Percentiles rank a stretch among this genome's conserved stretches.
Evolutionary conservation across 2,113 vertebrate species (phyloP).

Genomic region (Lycocorax pyrrhopterus): DNA sequence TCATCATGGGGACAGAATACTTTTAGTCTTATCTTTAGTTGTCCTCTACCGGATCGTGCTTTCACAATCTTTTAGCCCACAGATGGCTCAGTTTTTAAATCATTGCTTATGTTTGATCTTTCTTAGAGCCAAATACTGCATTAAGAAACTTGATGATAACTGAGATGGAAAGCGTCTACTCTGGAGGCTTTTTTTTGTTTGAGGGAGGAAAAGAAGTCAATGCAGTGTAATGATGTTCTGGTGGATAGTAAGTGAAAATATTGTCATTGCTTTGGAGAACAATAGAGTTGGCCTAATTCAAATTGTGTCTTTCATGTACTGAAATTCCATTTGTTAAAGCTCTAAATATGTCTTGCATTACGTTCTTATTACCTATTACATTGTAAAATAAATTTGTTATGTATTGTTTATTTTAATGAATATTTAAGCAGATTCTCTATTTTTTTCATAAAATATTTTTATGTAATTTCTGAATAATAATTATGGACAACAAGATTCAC

Average conservation of each 20-base stretch:
- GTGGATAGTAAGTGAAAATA: conserved; percentile 24
- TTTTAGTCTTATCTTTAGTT: not conserved
- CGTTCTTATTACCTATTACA: conserved; percentile 28
- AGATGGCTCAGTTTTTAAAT: not conserved
- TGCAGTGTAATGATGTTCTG: conserved; percentile 11
- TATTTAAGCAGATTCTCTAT: conserved; percentile 45
- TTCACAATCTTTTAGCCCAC: not conserved
- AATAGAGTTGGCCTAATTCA: not conserved
- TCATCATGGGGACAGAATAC: not conserved
- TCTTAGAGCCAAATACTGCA: not conserved
- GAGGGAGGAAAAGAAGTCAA: not conserved
- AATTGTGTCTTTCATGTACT: conserved; percentile 37
- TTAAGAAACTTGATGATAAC: conserved; percentile 19
- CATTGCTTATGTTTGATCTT: not conserved
- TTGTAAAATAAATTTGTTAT: conserved; percentile 29
- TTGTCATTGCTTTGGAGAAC: conserved; percentile 2
- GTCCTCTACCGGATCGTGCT: not conserved
- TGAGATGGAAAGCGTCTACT: conserved; percentile 11
- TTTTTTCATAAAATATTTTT: conserved; percentile 61
- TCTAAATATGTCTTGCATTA: conserved; percentile 43
- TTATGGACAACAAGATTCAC: conserved; percentile 39
- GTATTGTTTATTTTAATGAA: conserved; percentile 63
- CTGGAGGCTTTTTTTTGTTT: not conserved
- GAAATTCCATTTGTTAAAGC: conserved; percentile 50
- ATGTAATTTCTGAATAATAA: conserved; percentile 66